phyloP scores from a whole-genome alignment of 1,140 invertebrate genomes.

The Leptonema lineaticorne region DNA sequence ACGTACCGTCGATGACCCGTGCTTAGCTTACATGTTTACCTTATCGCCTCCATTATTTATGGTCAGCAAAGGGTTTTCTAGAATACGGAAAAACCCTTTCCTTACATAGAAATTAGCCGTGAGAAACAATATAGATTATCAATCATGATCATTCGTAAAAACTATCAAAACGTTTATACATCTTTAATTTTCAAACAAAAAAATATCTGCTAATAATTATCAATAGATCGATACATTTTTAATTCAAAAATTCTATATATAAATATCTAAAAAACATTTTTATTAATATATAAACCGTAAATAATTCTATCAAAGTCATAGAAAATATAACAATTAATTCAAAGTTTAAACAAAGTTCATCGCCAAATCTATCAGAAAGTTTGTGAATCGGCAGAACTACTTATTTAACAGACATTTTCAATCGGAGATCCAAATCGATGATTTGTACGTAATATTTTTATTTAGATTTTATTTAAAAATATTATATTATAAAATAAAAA shows the following conservation, averaged over 20 bases:
- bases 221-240: too few relatives aligned
- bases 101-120: slow-evolving; percentile 13
- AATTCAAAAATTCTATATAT: too few relatives aligned
- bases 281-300: too few relatives aligned
- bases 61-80: not conserved
- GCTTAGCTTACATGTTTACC: slow-evolving; percentile 32
- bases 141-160: slow-evolving; percentile 16
- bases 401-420: too few relatives aligned
- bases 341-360: too few relatives aligned
- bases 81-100: not conserved
- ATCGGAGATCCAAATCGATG: too few relatives aligned
- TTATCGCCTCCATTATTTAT: slow-evolving; percentile 34
- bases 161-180: not conserved
- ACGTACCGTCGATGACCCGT: slow-evolving; percentile 33
- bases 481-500: too few relatives aligned
- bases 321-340: too few relatives aligned
- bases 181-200: not conserved
- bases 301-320: too few relatives aligned
- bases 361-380: slow-evolving; percentile 3
- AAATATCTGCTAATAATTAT: not conserved
- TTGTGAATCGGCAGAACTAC: not conserved
- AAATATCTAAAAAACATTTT: too few relatives aligned
- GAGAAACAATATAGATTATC: slow-evolving; percentile 14
- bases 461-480: too few relatives aligned
- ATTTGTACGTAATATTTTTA: too few relatives aligned